Evolutionary conservation across 2,113 vertebrate species (phyloP).

Genomic region (Elaphurus davidianus): DNA sequence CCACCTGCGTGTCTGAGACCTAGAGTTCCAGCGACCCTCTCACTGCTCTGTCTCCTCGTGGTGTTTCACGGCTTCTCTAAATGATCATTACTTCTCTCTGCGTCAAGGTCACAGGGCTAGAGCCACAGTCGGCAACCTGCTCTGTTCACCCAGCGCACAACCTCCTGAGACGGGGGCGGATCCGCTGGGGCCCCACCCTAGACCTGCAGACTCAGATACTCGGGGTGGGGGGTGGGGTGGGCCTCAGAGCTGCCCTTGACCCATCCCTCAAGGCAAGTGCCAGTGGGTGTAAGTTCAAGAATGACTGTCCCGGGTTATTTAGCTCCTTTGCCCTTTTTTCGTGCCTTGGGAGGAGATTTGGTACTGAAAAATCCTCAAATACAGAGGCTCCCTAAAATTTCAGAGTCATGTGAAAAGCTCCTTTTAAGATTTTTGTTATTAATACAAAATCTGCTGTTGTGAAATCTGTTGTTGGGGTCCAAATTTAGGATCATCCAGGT

Average conservation of each 20-base stretch:
- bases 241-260: background rate
- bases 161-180: background rate
- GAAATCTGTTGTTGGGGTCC: background rate
- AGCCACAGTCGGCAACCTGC: background rate
- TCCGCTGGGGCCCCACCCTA: background rate
- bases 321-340: background rate
- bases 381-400: background rate
- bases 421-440: background rate
- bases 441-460: background rate
- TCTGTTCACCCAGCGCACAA: background rate
- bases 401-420: background rate
- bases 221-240: background rate
- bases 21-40: background rate
- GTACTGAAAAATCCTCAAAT: background rate
- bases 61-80: background rate
- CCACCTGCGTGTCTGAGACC: constrained; percentile 37
- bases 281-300: background rate
- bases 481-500: background rate
- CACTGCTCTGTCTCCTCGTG: background rate
- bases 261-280: background rate
- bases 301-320: background rate
- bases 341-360: background rate
- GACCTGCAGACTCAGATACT: background rate
- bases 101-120: constrained; percentile 61
- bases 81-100: background rate